Base-by-base conservation (phyloP, 2,888 invertebrate genomes). In the Idaea straminata region DNA sequence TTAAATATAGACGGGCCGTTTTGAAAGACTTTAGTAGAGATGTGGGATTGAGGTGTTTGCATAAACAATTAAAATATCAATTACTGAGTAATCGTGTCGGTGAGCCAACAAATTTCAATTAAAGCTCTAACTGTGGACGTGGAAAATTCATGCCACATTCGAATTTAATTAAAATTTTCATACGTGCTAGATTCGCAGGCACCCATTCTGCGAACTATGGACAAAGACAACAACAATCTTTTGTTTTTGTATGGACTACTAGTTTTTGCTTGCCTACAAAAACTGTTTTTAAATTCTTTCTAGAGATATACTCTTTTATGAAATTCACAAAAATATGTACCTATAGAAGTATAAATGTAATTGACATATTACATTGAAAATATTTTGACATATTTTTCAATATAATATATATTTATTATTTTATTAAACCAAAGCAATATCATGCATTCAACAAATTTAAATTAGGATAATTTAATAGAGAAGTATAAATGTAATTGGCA, bases 31-130 rank as follows among this genome's bases (percentile, higher is more conserved):
- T 64, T 59, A 35, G 35, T 15, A 58, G 60, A 25, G 57, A 35
- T 47, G 57, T 7, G 61, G 57, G 38, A 63, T 36, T 65, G 61
- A 68, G 61, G 65, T 73, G 79, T 83, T 82, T 78, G 79, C 80
- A 82, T 83, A 82, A 81, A 76, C 82, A 83, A 83, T 85, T 83
- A 83, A 80, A 82, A 83, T 83, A 85, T 83, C 80, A 82, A 83
- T 86, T 80, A 79, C 78, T 74, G 67, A 70, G 77, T 77, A 81
- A 83, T 82, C 76, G 80, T 82, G 79, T 77, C 73, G 74, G 75
- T 76, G 76, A 79, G 81, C 80, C 80, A 77, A 82, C 79, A 79
- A 83, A 81, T 83, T 86, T 83, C 80, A 85, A 84, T 86, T 84
- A 84, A 79, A 79, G 74, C 77, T 79, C 77, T 82, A 81, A 81